phyloP scores from a whole-genome alignment of 2,113 vertebrate species.

The Mungos mungo region DNA sequence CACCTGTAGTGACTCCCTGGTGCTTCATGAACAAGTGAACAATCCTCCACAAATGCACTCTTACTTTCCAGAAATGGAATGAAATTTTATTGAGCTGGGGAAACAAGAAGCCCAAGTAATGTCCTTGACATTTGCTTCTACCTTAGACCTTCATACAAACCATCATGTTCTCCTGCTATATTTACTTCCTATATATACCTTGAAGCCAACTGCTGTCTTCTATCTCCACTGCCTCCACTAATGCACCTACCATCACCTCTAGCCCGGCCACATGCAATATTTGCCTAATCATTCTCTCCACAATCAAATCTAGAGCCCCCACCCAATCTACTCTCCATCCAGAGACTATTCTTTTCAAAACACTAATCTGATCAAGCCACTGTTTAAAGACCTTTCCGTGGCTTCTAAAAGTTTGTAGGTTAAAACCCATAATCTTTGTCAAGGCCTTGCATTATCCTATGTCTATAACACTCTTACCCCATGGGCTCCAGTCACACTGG shows the following conservation, averaged over 20 bases:
- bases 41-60: not conserved
- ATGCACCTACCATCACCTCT: not conserved
- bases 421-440: not conserved
- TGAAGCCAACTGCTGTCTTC: not conserved
- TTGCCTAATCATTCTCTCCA: not conserved
- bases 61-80: not conserved
- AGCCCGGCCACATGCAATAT: not conserved
- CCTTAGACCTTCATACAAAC: not conserved
- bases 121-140: not conserved
- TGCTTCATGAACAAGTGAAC: not conserved
- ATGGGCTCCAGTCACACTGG: not conserved
- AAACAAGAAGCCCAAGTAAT: not conserved
- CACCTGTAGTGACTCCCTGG: not conserved
- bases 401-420: not conserved
- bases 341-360: not conserved
- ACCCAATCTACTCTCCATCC: not conserved
- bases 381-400: not conserved
- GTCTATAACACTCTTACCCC: not conserved
- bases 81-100: not conserved
- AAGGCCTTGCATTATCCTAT: not conserved
- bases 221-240: not conserved
- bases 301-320: not conserved
- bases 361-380: not conserved
- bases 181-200: not conserved
- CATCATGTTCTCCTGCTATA: not conserved